Base-by-base conservation (phyloP, 1,140 invertebrate genomes). In the Aphaenogaster rudis region DNA sequence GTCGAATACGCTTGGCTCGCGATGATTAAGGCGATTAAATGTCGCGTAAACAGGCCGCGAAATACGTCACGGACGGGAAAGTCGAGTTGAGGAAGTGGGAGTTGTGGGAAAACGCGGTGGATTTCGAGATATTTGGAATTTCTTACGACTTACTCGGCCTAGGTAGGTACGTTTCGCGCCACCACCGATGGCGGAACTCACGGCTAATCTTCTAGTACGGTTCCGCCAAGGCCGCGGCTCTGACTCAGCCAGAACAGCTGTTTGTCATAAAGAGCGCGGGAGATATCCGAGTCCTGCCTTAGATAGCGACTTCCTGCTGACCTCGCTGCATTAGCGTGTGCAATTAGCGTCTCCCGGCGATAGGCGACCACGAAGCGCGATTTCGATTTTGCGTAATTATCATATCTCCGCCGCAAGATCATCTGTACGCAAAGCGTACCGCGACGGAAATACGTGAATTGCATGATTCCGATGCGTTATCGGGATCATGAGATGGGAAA, bases 281-380 rank as follows among this genome's bases (percentile, higher is more conserved):
- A 89, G 89, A 93, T 94, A 92, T 91, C 91, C 66, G 76, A 88
- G 86, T 91, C 88, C 88, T 93, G 91, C 91, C 91, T 93, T 91
- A 93, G 92, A 93, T 92, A 93, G 93, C 88, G 80, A 92, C 93
- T 94, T 94, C 94, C 93, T 94, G 94, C 92, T 94, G 94, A 93
- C 94, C 94, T 94, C 94, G 93, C 91, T 92, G 91, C 92, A 92
- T 91, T 87, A 88, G 87, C 88, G 87, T 89, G 90, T 76, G 86
- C 90, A 78, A 88, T 87, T 88, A 69, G 33, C 54, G 48, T 50
- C 69, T 82, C 78, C 21, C 28, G 86, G 48, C 66, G 86, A 72
- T 69, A 82, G 45, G 57, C 86, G 86, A 71, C 42, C 52, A n/a
- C 71, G 57, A 80, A 86, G 50, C 33, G 50, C 42, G 59, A 74